phyloP scores from a whole-genome alignment of 2,113 vertebrate species.

The Lycocorax pyrrhopterus region DNA sequence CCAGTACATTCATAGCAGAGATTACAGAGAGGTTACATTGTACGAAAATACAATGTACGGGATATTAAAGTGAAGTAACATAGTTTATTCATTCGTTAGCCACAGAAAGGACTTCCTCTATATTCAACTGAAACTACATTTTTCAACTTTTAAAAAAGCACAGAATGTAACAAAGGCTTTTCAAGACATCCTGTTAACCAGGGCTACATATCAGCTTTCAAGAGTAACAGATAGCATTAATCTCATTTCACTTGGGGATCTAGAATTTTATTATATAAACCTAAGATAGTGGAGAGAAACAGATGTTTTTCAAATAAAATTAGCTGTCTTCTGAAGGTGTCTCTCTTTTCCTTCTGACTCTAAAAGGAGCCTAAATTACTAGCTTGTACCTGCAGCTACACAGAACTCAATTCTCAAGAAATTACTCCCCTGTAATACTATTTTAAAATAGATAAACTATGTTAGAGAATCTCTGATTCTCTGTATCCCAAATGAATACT shows the following conservation, averaged over 20 bases:
- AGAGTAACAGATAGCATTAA: neutral
- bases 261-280: neutral
- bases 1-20: neutral
- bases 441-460: neutral
- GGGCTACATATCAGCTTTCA: neutral
- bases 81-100: neutral
- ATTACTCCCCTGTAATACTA: neutral
- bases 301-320: neutral
- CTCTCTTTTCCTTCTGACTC: neutral
- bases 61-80: neutral
- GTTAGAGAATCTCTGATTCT: neutral
- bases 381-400: neutral
- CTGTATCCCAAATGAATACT: neutral
- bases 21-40: neutral
- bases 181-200: neutral
- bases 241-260: neutral
- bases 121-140: neutral
- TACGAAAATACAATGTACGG: neutral
- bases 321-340: neutral
- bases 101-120: neutral
- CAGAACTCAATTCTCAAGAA: neutral
- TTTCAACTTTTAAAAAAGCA: neutral
- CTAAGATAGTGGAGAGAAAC: neutral
- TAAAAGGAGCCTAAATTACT: neutral
- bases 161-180: neutral